These are phyloP conservation scores for Chloroclystis v-ata DNA, from an alignment of 2,888 invertebrate species.

Conservation along the genomic window DNA sequence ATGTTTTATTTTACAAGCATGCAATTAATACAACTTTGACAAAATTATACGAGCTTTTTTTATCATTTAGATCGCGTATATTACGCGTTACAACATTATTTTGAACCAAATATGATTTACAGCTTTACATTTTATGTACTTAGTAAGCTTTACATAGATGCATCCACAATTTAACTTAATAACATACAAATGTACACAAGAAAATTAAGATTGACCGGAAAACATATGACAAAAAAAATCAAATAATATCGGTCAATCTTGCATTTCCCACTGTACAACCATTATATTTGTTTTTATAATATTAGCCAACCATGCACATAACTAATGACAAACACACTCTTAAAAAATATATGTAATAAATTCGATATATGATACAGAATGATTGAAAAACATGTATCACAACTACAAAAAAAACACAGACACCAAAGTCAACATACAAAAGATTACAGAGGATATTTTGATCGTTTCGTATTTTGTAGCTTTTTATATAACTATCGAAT, in stretches of 20 bases:
- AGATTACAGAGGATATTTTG: slow-evolving; percentile 42
- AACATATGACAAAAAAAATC: background rate
- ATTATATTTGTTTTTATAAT: slow-evolving; percentile 47
- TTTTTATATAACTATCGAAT: slow-evolving; percentile 57
- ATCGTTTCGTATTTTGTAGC: slow-evolving; percentile 60
- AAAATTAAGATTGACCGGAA: slow-evolving; percentile 30
- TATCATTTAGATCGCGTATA: too few relatives aligned
- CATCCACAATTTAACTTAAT: slow-evolving; percentile 49
- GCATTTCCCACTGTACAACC: slow-evolving; percentile 47
- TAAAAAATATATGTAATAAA: slow-evolving; percentile 34
- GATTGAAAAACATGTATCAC: slow-evolving; percentile 38
- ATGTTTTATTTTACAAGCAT: too few relatives aligned
- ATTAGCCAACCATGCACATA: slow-evolving; percentile 75
- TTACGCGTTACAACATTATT: background rate
- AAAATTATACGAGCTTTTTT: too few relatives aligned
- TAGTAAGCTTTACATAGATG: slow-evolving; percentile 42
- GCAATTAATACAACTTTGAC: too few relatives aligned
- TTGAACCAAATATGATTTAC: slow-evolving; percentile 22
- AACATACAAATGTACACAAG: slow-evolving; percentile 50
- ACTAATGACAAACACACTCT: slow-evolving; percentile 77
- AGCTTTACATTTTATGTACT: slow-evolving; percentile 35
- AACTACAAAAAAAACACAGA: slow-evolving; percentile 36
- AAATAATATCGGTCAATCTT: slow-evolving; percentile 35
- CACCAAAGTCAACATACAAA: slow-evolving; percentile 36
- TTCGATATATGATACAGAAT: slow-evolving; percentile 26